Evolutionary conservation across 1,140 invertebrate species (phyloP), one percentile per base, ranked within the genome.

Genomic region (Trinorchestia longiramus): DNA sequence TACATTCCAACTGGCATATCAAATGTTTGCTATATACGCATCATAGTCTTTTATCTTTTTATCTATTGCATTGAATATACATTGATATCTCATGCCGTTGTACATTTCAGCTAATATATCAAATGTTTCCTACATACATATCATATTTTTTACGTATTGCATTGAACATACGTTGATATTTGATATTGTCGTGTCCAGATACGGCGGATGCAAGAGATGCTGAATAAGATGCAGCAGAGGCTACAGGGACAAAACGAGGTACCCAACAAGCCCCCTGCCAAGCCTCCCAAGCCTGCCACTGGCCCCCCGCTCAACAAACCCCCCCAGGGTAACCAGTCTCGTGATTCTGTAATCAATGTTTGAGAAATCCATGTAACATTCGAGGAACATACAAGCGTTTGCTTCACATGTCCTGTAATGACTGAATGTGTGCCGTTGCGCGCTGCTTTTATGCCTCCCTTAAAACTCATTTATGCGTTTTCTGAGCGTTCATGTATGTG

Each of bases 221-320:
- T 99, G 95, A 98, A 98, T 57, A 99, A 99, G 97, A 99, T 99
- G 99, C 99, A 99, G 97, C 98, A 99, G 97, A 99, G 99, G 97
- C 98, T 99, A 57, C 99, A 99, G 97, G 98, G 98, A 96, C 98
- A 94, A 40, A 43, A 94, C 90, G 96, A 96, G 44, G 96, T 95
- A 0, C 92, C 95, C 28, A 95, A 95, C 17, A 95, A 96, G 36
- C 96, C 96, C 23, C 95, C 92, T 87, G 95, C 95, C 42, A 95
- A 96, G 6, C 96, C 96, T 8, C 95, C 96, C 92, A 96, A 95
- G 87, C 95, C 95, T 53, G 96, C 96, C 0, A 95, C 96, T 47
- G 95, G 95, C 95, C 95, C 95, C 92, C 95, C 96, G 91, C 96
- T 95, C 43, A 43, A 87, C 90, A 96, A 95, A 42, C 41, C 95